Percentiles rank a stretch among this genome's conserved stretches.
These are phyloP conservation scores for Phortica okadai DNA, from an alignment of 2,888 invertebrate genomes.

Conservation along the genomic window DNA sequence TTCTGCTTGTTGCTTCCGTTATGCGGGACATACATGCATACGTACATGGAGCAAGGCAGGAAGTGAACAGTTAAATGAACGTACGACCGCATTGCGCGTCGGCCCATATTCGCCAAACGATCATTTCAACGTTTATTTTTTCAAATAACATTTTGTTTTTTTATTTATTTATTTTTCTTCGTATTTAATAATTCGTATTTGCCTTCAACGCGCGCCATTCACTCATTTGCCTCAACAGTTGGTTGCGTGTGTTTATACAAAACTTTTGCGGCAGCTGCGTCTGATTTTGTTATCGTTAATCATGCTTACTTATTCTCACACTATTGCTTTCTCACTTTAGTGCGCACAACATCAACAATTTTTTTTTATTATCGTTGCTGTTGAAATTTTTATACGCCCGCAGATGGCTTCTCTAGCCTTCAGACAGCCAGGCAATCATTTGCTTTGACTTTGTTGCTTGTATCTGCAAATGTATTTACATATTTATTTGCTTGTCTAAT, in stretches of 20 bases:
- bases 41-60: slow-evolving; percentile 47
- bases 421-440: not conserved
- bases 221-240: slow-evolving; percentile 24
- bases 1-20: slow-evolving; percentile 55
- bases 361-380: not conserved
- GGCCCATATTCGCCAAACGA: not conserved
- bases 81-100: slow-evolving; percentile 26
- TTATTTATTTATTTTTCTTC: not conserved
- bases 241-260: slow-evolving; percentile 18
- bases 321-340: not conserved
- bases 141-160: not conserved
- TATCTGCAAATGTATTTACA: not conserved
- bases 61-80: slow-evolving; percentile 66
- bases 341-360: not conserved
- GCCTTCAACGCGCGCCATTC: slow-evolving; percentile 20
- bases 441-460: not conserved
- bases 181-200: not conserved
- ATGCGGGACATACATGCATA: slow-evolving; percentile 53
- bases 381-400: not conserved
- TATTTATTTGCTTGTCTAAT: slow-evolving; percentile 17
- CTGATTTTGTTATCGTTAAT: not conserved
- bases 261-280: not conserved
- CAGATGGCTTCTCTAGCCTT: too few relatives aligned
- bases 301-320: not conserved
- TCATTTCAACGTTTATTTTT: not conserved